Conservation (phyloP, 92 coral and sea anemone species). For the Zoanthus solanderi region DNA sequence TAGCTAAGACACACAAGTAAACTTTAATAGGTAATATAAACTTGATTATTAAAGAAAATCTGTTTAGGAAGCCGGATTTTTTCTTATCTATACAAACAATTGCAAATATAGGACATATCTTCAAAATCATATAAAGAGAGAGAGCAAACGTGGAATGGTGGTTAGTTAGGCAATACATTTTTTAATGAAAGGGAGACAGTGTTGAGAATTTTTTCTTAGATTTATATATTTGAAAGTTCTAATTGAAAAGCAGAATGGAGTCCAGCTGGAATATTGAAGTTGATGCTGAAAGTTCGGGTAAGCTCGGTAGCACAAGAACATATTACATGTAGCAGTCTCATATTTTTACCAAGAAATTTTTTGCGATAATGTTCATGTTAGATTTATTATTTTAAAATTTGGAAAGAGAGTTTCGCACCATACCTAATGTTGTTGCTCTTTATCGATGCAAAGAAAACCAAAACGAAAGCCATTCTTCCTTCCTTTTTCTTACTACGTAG, state of each 20-base stretch:
- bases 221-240: neutral
- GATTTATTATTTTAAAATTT: neutral
- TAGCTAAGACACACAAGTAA: slow-evolving; percentile 43
- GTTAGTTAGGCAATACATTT: neutral
- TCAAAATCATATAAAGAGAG: neutral
- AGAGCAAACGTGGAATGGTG: neutral
- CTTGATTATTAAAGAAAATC: neutral
- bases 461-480: neutral
- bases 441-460: neutral
- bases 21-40: slow-evolving; percentile 57
- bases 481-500: no score
- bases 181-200: neutral
- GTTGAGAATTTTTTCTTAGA: neutral
- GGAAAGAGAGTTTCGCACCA: neutral
- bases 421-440: neutral
- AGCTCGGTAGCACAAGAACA: neutral
- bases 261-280: slow-evolving; percentile 3
- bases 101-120: slow-evolving; percentile 19
- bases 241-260: neutral
- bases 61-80: neutral
- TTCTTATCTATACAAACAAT: neutral
- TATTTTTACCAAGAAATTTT: neutral
- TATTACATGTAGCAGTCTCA: no score
- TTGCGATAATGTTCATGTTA: neutral
- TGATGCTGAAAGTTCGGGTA: slow-evolving; percentile 13